Evolutionary conservation across 2,888 invertebrate species (phyloP), one percentile per base, ranked within the genome.

Genomic region (Horisme vitalbata): DNA sequence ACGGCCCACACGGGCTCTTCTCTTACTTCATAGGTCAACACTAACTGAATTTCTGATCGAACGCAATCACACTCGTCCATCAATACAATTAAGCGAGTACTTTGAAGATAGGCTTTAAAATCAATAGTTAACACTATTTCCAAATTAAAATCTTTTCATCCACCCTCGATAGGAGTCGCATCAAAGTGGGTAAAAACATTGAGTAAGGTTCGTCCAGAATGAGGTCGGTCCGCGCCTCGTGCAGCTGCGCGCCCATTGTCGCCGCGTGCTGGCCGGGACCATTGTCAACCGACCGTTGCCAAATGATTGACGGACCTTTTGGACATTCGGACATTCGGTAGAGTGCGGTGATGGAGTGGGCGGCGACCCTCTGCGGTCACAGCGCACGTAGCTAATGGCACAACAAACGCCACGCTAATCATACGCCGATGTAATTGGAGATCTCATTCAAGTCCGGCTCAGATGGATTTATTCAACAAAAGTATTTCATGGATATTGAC

Each of bases 261-360:
- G 9, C 9, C 49, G 41, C n/a, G n/a, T n/a, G n/a, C n/a, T n/a
- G n/a, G 45, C 36, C 45, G 48, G 36, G 27, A 32, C 45, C 50
- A 62, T 65, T 67, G 68, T 66, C 54, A 49, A 49, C 45, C 55
- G 65, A 56, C 68, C 68, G 59, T 56, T 65, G 57, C 44, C 7
- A 55, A 52, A 51, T 50, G 38, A 28, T 41, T 52, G 27, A 41
- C 41, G 31, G 18, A 31, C 18, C 6, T 21, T 9, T 28, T 6
- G 39, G 44, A 36, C 37, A 47, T 39, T 28, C 18, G 34, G 31
- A 27, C 26, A 33, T 45, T 32, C 8, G 26, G 12, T 32, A 39
- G 24, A 32, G 26, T 36, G 15, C n/a, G 38, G 9, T 6, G 5
- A 13, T 23, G 13, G 10, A 18, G 49, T 33, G 33, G 45, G 49